A percentile compares a stretch with the other conserved stretches of the same genome.
phyloP scores from a whole-genome alignment of 1,140 invertebrate genomes.

The Brachionus plicatilis region DNA sequence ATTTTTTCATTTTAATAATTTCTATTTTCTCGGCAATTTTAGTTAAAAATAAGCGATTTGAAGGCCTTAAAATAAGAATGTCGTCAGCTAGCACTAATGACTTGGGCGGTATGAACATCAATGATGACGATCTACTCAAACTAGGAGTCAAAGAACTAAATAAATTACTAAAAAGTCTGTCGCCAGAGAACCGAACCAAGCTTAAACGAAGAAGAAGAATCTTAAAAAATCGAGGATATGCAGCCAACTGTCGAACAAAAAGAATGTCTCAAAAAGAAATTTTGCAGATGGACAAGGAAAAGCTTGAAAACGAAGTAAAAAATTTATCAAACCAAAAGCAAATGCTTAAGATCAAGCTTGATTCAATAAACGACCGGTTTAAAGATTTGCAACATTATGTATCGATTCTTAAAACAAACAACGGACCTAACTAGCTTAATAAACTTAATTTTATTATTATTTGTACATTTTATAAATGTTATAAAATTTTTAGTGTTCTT shows the following conservation, averaged over 20 bases:
- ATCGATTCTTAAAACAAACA: constrained; percentile 2
- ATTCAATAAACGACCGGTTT: not conserved
- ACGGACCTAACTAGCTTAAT: not conserved
- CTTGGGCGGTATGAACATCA: not conserved
- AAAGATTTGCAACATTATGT: constrained; percentile 19
- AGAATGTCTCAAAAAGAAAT: constrained; percentile 54
- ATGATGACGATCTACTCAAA: constrained; percentile 78
- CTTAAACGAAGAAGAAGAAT: constrained; percentile 93
- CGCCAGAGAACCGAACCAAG: constrained; percentile 77
- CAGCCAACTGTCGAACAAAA: constrained; percentile 80
- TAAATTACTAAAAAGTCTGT: constrained; percentile 80
- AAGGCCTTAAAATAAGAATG: not conserved
- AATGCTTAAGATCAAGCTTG: not conserved
- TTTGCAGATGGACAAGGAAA: constrained; percentile 69
- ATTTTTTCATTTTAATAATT: not conserved
- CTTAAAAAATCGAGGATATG: constrained; percentile 96
- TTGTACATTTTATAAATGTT: not conserved
- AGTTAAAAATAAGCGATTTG: not conserved
- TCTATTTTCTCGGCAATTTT: not conserved
- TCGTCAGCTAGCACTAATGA: not conserved
- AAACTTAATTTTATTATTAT: not conserved
- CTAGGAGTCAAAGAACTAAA: constrained; percentile 90
- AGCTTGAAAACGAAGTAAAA: constrained; percentile 50
- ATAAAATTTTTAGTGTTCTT: not conserved
- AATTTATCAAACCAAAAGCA: constrained; percentile 27